Base-by-base conservation (phyloP, 1,140 invertebrate species). In the Drosophila miranda region DNA sequence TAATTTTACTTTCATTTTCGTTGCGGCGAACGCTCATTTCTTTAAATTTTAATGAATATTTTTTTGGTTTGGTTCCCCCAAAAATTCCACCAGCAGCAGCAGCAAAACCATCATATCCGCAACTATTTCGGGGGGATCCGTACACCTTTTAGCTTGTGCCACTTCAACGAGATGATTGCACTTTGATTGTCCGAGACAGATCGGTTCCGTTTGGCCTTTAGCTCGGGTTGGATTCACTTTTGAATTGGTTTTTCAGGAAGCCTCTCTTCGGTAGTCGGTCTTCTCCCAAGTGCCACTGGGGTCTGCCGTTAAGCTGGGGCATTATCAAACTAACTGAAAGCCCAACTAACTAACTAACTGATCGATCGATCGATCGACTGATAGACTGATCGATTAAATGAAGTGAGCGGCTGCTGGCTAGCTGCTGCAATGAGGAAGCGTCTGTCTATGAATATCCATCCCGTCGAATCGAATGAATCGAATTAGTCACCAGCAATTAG, bases 1-100 rank as follows among this genome's bases (percentile, higher is more conserved):
- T 57, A 59, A 87, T 87, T 86, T 87, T 87, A 87, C 82, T 87
- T 87, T 87, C 82, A 87, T 87, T 87, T 87, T 87, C 70, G 77
- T 44, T 75, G 60, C 19, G 68, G 59, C 48, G n/a, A 59, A 38
- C 55, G 66, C 66, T 75, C 54, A 59, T 69, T 71, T 79, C 54
- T 48, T 62, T 83, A 60, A 53, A 48, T 68, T 80, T 69, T 56
- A 56, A 68, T 56, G 44, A 68, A 49, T 48, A 34, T 41, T 60
- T 48, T 59, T 38, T 34, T n/a, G n/a, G 44, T 45, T 57, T 28
- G 14, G 9, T 54, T 30, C 38, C 8, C 1, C 34, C 11, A 11
- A 11, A 34, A 9, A 11, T 3, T 11, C 3, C 34, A 1, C 9
- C 30, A 3, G 30, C 9, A 34, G 3, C 30, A 11, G 34, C 34